Percentiles rank a stretch among this genome's conserved stretches.
These are phyloP conservation scores for Linurgus olivaceus DNA, from an alignment of 2,797 vertebrate species.

Conservation along the genomic window DNA sequence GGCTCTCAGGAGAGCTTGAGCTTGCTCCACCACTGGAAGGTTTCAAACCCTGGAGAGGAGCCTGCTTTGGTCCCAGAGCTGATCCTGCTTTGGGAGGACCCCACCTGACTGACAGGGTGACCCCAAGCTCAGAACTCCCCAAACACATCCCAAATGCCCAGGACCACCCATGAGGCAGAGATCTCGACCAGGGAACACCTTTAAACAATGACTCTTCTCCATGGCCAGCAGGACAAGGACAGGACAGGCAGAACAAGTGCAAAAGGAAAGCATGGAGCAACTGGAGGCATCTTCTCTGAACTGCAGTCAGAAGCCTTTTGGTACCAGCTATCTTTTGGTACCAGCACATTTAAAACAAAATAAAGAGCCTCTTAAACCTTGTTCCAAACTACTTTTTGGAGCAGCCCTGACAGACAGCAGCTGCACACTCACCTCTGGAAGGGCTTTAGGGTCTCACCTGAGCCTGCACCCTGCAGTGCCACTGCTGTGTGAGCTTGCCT, in stretches of 20 bases:
- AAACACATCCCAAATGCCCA: neutral
- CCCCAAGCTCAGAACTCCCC: neutral
- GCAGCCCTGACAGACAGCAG: neutral
- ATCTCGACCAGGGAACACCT: neutral
- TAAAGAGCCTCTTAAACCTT: neutral
- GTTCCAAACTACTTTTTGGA: neutral
- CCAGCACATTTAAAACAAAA: neutral
- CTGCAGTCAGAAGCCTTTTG: neutral
- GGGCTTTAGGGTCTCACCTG: neutral
- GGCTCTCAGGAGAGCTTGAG: neutral
- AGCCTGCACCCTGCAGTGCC: neutral
- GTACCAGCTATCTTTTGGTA: neutral
- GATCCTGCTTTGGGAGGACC: neutral
- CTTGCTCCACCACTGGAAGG: neutral
- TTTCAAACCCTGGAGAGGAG: neutral
- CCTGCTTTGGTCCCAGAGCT: neutral
- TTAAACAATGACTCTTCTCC: neutral
- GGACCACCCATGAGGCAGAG: neutral
- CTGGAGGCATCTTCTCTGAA: neutral
- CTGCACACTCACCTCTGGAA: rapidly evolving
- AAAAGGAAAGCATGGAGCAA: neutral
- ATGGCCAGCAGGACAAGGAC: neutral
- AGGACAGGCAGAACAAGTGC: neutral
- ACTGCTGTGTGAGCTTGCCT: neutral
- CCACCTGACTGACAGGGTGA: neutral